A percentile compares a stretch with the other conserved stretches of the same genome.
Conservation (phyloP, 1,140 invertebrate genomes). For the Wiebesia pumilae region DNA sequence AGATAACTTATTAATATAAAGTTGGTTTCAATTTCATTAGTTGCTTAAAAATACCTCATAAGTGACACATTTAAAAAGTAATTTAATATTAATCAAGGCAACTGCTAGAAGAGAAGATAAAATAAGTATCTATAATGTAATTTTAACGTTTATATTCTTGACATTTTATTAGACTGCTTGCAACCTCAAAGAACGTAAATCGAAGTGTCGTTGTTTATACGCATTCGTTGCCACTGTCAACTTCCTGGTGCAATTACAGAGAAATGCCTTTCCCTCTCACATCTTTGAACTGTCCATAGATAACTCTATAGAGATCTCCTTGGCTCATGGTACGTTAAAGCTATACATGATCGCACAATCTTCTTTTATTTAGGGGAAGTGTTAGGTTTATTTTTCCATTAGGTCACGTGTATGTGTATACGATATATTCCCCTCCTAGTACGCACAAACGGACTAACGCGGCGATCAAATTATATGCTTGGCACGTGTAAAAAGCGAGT, state of each 20-base stretch:
- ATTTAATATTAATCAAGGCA: background rate
- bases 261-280: conserved; percentile 50
- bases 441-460: too few relatives aligned
- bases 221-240: conserved; percentile 59
- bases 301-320: conserved; percentile 43
- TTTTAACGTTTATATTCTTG: background rate
- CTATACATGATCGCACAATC: background rate
- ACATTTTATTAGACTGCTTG: background rate
- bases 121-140: background rate
- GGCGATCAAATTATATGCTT: too few relatives aligned
- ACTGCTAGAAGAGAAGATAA: background rate
- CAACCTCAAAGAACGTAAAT: conserved; percentile 26
- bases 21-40: background rate
- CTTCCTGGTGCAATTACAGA: conserved; percentile 66
- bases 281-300: conserved; percentile 37
- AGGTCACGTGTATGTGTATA: too few relatives aligned
- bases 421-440: too few relatives aligned
- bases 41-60: background rate
- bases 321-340: too few relatives aligned
- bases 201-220: background rate
- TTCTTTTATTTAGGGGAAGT: conserved; percentile 46
- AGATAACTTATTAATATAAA: background rate
- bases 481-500: too few relatives aligned
- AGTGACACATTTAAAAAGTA: background rate
- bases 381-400: conserved; percentile 64